Base-by-base conservation (phyloP, 1,140 invertebrate species). In the Microplitis demolitor region DNA sequence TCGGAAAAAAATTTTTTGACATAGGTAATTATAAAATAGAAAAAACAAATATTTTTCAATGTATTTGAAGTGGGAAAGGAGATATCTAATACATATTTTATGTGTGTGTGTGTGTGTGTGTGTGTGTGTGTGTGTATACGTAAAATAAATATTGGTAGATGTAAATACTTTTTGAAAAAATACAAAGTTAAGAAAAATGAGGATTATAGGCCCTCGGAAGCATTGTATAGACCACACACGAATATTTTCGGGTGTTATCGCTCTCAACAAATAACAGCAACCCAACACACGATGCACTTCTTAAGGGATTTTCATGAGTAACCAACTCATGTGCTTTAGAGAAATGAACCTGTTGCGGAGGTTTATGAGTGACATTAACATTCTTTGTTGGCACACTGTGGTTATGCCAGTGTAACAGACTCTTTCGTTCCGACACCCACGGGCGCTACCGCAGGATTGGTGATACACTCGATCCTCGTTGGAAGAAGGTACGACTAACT, bases 261-360 rank as follows among this genome's bases (percentile, higher is more conserved):
- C 37, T 39, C 31, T 33, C 83, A 82, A 84, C 72, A 83, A 82
- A 84, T 80, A 75, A 66, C 53, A 75, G 39, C 5, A 68, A 71
- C 69, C 76, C 74, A 72, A 68, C 50, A 71, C 76, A 75, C 78
- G 72, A 81, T 80, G 77, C 80, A 72, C 83, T 81, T 79, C 73
- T 78, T 76, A 68, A 71, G 73, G 77, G 80, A 81, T 83, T 83
- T 84, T 81, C 79, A 77, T 74, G 72, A 66, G 63, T 62, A 66
- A 58, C 51, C 72, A 60, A 16, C 34, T 24, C 24, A 14, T 39
- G 60, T 64, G 71, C 73, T 73, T 73, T 75, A 56, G 80, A 83
- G 79, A 83, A 84, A 83, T 84, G 81, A 83, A 84, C 83, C 83
- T 84, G 83, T 84, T 84, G 83, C 83, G 73, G 76, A 80, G 72